These are phyloP conservation scores for cat (Felis catus) DNA, from an alignment of 2,113 vertebrate genomes.

Conservation along the genomic window DNA sequence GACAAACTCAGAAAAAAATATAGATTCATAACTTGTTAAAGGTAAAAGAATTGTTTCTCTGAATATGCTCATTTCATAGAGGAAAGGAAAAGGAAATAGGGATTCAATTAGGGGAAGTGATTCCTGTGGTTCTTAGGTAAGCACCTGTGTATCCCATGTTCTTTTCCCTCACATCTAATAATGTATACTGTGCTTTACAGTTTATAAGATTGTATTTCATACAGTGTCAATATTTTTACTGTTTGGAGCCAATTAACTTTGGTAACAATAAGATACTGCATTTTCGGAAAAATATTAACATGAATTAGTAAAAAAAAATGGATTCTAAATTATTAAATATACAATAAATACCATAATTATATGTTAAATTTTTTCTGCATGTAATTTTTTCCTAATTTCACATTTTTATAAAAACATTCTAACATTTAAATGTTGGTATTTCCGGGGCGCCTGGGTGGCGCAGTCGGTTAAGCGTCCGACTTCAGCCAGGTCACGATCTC, in stretches of 20 bases:
- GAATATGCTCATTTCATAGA: background rate
- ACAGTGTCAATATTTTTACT: background rate
- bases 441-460: too few species aligned
- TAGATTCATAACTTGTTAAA: background rate
- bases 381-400: conserved; percentile 10
- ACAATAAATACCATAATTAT: background rate
- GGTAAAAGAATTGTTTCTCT: background rate
- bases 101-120: background rate
- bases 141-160: background rate
- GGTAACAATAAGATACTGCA: background rate
- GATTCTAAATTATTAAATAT: background rate
- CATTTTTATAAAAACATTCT: background rate
- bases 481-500: too few species aligned
- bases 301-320: background rate
- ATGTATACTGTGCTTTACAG: background rate
- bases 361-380: background rate
- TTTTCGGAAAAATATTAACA: background rate
- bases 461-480: too few species aligned
- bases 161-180: background rate
- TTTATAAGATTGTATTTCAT: background rate
- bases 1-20: background rate
- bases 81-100: background rate
- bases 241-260: background rate
- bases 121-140: background rate
- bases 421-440: background rate